Conservation (phyloP, 2,797 vertebrate species). For the Platyrinchus mystaceus region DNA sequence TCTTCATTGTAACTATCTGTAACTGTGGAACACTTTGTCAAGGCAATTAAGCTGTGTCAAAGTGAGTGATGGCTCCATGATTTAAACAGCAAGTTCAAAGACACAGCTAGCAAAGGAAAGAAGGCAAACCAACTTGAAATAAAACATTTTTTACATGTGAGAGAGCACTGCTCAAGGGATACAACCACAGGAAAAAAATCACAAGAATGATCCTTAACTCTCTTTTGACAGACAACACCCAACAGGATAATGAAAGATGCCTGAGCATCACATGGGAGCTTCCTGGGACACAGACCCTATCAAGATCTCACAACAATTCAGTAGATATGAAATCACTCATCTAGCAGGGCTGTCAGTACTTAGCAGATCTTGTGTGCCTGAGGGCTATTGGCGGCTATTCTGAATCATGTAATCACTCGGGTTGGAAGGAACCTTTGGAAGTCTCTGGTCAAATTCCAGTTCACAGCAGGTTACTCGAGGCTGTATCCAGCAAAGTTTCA, state of each 20-base stretch:
- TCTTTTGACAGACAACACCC: not conserved
- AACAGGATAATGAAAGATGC: not conserved
- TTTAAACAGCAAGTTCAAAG: not conserved
- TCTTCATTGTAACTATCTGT: not conserved
- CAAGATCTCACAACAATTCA: not conserved
- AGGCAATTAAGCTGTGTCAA: not conserved
- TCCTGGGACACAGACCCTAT: not conserved
- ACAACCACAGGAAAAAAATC: not conserved
- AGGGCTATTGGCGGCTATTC: not conserved
- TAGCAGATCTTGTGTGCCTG: not conserved
- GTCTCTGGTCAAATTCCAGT: not conserved
- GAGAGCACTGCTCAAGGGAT: not conserved
- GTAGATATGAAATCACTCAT: not conserved
- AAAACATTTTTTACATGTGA: not conserved
- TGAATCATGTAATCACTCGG: not conserved
- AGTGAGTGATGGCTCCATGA: not conserved
- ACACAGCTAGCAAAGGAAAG: not conserved
- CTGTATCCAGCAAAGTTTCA: not conserved
- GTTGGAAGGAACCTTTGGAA: not conserved
- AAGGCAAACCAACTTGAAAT: not conserved
- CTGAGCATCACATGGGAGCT: not conserved
- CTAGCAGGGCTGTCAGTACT: not conserved
- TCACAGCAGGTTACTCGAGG: not conserved
- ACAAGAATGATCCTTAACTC: not conserved
- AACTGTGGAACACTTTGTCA: not conserved